Evolutionary conservation across 2,888 invertebrate species (phyloP).

Genomic region (Hypercompe scribonia): DNA sequence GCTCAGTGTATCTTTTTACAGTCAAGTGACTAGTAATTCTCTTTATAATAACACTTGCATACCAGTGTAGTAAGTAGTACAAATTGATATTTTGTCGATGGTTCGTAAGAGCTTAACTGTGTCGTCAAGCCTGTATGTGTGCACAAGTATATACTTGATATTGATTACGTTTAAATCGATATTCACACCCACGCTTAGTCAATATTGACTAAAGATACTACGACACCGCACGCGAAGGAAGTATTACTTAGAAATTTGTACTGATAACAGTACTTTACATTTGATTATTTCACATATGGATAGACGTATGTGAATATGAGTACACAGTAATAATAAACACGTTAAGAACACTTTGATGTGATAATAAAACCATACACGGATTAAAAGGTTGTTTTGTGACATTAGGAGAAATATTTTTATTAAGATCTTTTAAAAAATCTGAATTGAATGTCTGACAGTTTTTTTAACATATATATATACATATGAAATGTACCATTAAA

Average conservation of each 20-base stretch:
- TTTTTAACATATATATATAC: too few species aligned
- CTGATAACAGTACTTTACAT: constrained; percentile 73
- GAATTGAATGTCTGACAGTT: neutral
- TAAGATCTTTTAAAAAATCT: neutral
- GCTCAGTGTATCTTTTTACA: neutral
- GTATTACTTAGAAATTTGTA: constrained; percentile 81
- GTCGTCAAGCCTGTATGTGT: constrained; percentile 57
- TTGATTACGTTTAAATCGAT: constrained; percentile 78
- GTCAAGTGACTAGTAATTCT: constrained; percentile 15
- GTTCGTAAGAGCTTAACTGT: constrained; percentile 57
- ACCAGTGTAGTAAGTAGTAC: constrained; percentile 42
- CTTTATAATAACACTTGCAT: constrained; percentile 40
- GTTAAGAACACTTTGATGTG: constrained; percentile 30
- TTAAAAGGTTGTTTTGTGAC: neutral
- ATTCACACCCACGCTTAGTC: constrained; percentile 78
- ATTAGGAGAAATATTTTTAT: neutral
- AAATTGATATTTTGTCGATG: constrained; percentile 55
- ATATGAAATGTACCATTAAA: too few species aligned
- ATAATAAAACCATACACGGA: neutral
- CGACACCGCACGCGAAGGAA: constrained; percentile 67
- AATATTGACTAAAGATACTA: constrained; percentile 81
- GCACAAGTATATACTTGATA: constrained; percentile 48
- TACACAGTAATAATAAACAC: constrained; percentile 34
- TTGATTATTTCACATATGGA: constrained; percentile 56
- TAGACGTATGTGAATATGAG: constrained; percentile 36